Evolutionary conservation across 2,888 invertebrate genomes (phyloP), one percentile per base, ranked within the genome.

Genomic region (Oligia strigilis): DNA sequence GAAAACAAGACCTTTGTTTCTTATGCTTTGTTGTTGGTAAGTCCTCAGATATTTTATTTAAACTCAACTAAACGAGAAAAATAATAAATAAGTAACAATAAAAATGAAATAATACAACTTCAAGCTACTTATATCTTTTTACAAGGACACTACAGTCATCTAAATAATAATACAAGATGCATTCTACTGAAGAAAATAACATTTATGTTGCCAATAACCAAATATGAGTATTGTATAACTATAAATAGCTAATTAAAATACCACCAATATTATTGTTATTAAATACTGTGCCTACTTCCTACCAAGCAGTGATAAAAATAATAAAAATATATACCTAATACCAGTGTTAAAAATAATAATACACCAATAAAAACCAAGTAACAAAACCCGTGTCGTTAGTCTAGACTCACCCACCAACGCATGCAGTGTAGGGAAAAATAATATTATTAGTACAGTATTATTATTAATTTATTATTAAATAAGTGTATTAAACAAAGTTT

Each of bases 371-470:
- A 52, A 64, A 89, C 62, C 75, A 82, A 92, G 77, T 84, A 84
- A 89, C 89, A 90, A 91, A 91, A 91, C 92, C 93, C 92, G 87
- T 86, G 86, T 73, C 43, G 81, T 91, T 90, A 91, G 87, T 90
- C 91, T 90, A 90, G 85, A 88, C 77, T 82, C 72, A 89, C 92
- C 93, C 92, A 91, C 90, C 81, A 87, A 77, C 69, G 79, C 91
- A 92, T 91, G 92, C 93, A 91, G 52, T 80, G 62, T 66, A 81
- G 65, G 84, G 11, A 58, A 66, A 80, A 71, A 85, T 78, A 70
- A 78, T 73, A 78, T 17, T 17, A 72, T 71, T 58, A 46, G 23
- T 58, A 62, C n/a, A 62, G 2, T 4, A 67, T 46, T 52, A 69
- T 14, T 52, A 62, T 52, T 60, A 8, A 52, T 52, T 49, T 0